phyloP scores from a whole-genome alignment of 64 coral and sea anemone species.

The Stylophora pistillata region DNA sequence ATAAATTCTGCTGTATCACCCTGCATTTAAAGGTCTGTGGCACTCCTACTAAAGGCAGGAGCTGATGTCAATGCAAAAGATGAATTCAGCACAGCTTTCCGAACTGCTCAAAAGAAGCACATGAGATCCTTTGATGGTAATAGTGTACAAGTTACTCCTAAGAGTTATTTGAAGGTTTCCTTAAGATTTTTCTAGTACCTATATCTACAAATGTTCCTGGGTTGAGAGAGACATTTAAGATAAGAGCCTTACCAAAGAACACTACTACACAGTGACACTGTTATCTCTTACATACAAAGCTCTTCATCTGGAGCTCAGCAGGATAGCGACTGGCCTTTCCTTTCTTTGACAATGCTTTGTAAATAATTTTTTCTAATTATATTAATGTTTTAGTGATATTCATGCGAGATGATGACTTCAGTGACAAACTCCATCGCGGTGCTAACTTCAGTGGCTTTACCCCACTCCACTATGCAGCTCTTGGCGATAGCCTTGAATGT shows the following conservation, averaged over 20 bases:
- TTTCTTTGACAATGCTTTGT: neutral
- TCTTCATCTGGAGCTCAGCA: too few relatives aligned
- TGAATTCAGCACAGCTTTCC: constrained; percentile 88
- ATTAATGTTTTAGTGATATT: constrained; percentile 74
- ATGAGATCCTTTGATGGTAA: constrained; percentile 90
- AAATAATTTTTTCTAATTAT: neutral
- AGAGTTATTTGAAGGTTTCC: too few relatives aligned
- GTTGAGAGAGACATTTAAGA: too few relatives aligned
- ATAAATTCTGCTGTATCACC: too few relatives aligned
- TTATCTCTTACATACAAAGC: too few relatives aligned
- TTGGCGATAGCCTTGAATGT: constrained; percentile 81
- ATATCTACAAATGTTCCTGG: too few relatives aligned
- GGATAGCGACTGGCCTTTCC: neutral
- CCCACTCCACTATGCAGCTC: constrained; percentile 92
- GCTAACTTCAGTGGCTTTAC: constrained; percentile 97
- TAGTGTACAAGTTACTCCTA: neutral
- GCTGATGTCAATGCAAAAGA: constrained; percentile 83
- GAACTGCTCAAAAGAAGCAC: constrained; percentile 79
- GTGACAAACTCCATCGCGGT: constrained; percentile 78
- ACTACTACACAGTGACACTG: too few relatives aligned
- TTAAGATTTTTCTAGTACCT: too few relatives aligned
- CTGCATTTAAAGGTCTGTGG: constrained; percentile 33
- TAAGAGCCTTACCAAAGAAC: too few relatives aligned
- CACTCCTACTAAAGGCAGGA: constrained; percentile 72
- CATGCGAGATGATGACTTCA: constrained; percentile 85